phyloP scores from a whole-genome alignment of 2,113 vertebrate genomes.

The Geococcyx californianus region DNA sequence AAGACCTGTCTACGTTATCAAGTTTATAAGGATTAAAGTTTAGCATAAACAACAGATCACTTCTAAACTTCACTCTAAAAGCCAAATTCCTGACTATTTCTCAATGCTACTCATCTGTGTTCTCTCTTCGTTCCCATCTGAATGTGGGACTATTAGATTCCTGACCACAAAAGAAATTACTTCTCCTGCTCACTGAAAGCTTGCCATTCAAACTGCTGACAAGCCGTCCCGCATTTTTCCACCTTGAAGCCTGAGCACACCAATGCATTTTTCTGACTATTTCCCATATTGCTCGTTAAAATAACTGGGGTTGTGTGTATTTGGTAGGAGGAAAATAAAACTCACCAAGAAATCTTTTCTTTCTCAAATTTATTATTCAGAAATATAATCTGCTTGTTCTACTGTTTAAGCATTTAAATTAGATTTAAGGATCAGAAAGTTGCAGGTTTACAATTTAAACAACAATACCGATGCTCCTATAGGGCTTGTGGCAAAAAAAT shows the following conservation, averaged over 20 bases:
- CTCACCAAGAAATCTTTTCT: neutral
- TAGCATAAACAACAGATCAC: constrained; percentile 40
- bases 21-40: constrained; percentile 62
- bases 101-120: neutral
- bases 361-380: constrained; percentile 15
- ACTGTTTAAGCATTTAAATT: neutral
- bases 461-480: neutral
- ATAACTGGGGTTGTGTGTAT: neutral
- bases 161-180: constrained; percentile 49
- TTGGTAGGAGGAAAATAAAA: constrained; percentile 9
- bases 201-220: constrained; percentile 29
- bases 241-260: constrained; percentile 24
- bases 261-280: neutral
- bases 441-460: constrained; percentile 20
- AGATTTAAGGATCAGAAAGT: neutral
- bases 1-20: constrained; percentile 52
- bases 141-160: constrained; percentile 27
- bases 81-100: constrained; percentile 51
- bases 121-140: neutral
- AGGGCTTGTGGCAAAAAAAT: constrained; percentile 13
- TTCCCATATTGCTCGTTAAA: constrained; percentile 46
- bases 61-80: constrained; percentile 34
- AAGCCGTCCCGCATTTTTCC: constrained; percentile 35
- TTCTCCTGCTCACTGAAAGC: constrained; percentile 26
- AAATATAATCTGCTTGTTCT: neutral